Evolutionary conservation across 2,888 invertebrate species (phyloP).

Genomic region (Melieria omissa): DNA sequence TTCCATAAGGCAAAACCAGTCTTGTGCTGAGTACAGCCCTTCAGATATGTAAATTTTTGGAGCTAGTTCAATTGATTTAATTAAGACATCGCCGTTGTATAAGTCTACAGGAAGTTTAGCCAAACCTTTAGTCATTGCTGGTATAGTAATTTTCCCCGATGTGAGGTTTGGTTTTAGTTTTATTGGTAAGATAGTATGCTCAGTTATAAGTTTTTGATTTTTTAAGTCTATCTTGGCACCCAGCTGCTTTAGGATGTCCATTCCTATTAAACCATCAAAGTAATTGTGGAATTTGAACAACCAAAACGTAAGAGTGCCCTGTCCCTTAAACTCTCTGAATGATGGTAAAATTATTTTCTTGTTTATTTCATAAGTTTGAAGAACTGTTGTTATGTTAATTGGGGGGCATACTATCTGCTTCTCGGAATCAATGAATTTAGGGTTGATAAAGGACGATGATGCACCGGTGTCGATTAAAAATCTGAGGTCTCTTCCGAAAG

Average conservation of each 20-base stretch:
- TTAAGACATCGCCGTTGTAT: slow-evolving; percentile 22
- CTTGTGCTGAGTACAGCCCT: no score
- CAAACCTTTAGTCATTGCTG: slow-evolving; percentile 8
- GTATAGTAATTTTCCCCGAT: slow-evolving; percentile 14
- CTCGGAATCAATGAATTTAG: background rate
- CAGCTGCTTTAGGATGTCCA: slow-evolving; percentile 9
- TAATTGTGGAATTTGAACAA: slow-evolving; percentile 16
- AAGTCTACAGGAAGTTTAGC: slow-evolving; percentile 24
- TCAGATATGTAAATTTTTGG: background rate
- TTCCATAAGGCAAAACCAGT: no score
- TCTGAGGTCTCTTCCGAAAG: background rate
- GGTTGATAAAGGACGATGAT: slow-evolving; percentile 5
- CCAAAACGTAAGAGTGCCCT: background rate
- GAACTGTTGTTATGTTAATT: slow-evolving; percentile 8
- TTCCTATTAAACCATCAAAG: slow-evolving; percentile 13
- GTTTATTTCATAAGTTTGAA: slow-evolving; percentile 3
- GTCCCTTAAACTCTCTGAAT: slow-evolving; percentile 7
- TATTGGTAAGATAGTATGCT: slow-evolving; percentile 19
- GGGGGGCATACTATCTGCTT: background rate
- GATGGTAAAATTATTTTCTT: background rate
- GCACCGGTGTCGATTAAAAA: slow-evolving; percentile 16
- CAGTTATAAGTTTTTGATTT: slow-evolving; percentile 16
- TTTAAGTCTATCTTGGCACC: slow-evolving; percentile 14
- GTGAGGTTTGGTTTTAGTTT: slow-evolving; percentile 24
- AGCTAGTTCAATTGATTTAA: slow-evolving; percentile 10